A percentile compares a stretch with the other conserved stretches of the same genome.
Evolutionary conservation across 2,113 vertebrate species (phyloP).

Genomic region (Nyctereutes procyonoides): DNA sequence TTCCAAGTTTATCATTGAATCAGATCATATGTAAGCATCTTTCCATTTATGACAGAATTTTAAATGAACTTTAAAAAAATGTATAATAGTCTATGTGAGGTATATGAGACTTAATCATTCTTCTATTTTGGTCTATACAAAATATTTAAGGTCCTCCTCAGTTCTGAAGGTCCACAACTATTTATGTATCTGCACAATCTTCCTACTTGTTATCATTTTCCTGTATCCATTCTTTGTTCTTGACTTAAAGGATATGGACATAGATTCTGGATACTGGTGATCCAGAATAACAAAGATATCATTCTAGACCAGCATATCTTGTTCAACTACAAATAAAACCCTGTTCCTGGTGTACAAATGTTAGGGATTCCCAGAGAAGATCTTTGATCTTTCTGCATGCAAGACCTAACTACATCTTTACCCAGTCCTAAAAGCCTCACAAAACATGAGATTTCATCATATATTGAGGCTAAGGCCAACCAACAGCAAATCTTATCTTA

Average conservation of each 20-base stretch:
- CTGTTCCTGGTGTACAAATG: background rate
- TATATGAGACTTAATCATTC: background rate
- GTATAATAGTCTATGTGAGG: background rate
- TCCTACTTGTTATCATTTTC: background rate
- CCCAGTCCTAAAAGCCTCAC: background rate
- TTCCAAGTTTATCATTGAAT: background rate
- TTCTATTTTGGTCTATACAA: constrained; percentile 19
- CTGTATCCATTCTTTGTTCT: background rate
- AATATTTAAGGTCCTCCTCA: constrained; percentile 2
- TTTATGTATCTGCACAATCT: background rate
- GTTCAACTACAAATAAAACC: background rate
- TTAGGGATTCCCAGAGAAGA: constrained; percentile 2
- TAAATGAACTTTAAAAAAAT: background rate
- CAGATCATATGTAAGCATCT: background rate
- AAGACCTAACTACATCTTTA: background rate
- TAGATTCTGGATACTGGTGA: background rate
- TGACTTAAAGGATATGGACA: background rate
- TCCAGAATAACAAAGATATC: background rate
- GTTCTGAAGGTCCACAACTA: constrained; percentile 1
- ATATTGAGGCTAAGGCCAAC: background rate
- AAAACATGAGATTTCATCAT: background rate
- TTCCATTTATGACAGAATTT: constrained; percentile 1
- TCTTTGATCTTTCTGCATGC: background rate
- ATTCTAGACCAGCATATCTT: background rate
- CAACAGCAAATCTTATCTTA: constrained; percentile 14